Conservation (phyloP, 2,113 vertebrate genomes). For the Salvelinus sp. region DNA sequence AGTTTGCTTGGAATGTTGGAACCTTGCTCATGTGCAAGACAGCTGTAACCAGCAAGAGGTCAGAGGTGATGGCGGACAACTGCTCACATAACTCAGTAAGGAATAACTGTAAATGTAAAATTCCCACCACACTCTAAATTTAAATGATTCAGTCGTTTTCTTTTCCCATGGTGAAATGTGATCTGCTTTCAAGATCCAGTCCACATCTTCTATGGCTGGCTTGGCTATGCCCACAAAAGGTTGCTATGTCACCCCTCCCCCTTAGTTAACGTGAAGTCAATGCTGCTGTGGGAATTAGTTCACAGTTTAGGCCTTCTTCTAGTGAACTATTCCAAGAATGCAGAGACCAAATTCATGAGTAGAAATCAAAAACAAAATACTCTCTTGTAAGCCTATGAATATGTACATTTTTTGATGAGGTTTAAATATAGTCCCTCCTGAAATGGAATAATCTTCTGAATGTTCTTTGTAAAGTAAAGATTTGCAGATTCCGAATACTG, state of each 20-base stretch:
- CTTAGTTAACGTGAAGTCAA: slow-evolving; percentile 49
- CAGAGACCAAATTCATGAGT: not conserved
- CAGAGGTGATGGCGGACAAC: slow-evolving; percentile 44
- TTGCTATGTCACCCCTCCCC: slow-evolving; percentile 10
- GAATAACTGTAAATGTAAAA: slow-evolving; percentile 48
- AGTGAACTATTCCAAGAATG: slow-evolving; percentile 60
- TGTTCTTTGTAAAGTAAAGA: not conserved
- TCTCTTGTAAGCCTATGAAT: not conserved
- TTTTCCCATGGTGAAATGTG: slow-evolving; percentile 62
- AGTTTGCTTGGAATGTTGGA: slow-evolving; percentile 54
- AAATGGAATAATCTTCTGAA: not conserved
- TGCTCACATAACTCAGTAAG: slow-evolving; percentile 40
- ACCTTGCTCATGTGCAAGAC: slow-evolving; percentile 51
- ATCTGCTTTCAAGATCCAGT: slow-evolving; percentile 64
- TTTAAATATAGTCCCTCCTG: not conserved
- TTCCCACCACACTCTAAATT: slow-evolving; percentile 37
- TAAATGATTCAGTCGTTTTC: not conserved
- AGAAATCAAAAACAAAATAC: not conserved
- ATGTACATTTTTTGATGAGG: not conserved
- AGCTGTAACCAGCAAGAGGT: slow-evolving; percentile 40
- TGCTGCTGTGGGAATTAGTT: slow-evolving; percentile 60
- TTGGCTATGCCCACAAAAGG: slow-evolving; percentile 23
- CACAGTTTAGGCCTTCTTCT: slow-evolving; percentile 57
- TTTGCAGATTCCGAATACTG: not conserved
- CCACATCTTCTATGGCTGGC: slow-evolving; percentile 50